Conservation (phyloP, 2,113 vertebrate genomes). For the Mobula birostris region DNA sequence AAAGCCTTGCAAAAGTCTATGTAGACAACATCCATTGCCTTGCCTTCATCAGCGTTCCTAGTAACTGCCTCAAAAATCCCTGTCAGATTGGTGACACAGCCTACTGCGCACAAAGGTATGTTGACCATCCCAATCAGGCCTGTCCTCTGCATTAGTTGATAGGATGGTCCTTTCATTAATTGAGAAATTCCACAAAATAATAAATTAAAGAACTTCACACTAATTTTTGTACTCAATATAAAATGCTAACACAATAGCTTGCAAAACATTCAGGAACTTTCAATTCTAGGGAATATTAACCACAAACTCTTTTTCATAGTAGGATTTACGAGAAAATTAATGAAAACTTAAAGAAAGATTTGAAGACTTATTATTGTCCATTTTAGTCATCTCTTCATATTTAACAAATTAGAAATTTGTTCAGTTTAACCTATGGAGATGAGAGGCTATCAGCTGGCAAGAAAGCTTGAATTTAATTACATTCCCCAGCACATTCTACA, state of each 20-base stretch:
- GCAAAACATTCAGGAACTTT: not conserved
- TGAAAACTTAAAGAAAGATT: not conserved
- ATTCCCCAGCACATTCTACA: not conserved
- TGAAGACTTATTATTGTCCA: constrained; percentile 1
- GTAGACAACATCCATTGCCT: no score
- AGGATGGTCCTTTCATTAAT: not conserved
- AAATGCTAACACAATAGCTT: no score
- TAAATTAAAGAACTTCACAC: not conserved
- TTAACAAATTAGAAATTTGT: constrained; percentile 15
- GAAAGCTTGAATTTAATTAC: constrained; percentile 2
- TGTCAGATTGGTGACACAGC: no score
- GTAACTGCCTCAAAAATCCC: no score
- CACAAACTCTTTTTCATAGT: not conserved
- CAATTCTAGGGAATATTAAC: not conserved
- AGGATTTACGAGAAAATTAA: not conserved
- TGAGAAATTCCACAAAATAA: not conserved
- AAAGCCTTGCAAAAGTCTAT: no score
- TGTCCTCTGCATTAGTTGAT: no score
- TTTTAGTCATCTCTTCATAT: not conserved
- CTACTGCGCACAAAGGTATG: no score
- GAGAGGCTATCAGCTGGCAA: not conserved
- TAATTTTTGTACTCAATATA: no score
- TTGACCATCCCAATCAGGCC: no score
- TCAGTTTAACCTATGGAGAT: constrained; percentile 17
- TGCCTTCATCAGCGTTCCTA: no score